Evolutionary conservation across 2,113 vertebrate genomes (phyloP), one percentile per base, ranked within the genome.

Genomic region (Carassius gibelio): DNA sequence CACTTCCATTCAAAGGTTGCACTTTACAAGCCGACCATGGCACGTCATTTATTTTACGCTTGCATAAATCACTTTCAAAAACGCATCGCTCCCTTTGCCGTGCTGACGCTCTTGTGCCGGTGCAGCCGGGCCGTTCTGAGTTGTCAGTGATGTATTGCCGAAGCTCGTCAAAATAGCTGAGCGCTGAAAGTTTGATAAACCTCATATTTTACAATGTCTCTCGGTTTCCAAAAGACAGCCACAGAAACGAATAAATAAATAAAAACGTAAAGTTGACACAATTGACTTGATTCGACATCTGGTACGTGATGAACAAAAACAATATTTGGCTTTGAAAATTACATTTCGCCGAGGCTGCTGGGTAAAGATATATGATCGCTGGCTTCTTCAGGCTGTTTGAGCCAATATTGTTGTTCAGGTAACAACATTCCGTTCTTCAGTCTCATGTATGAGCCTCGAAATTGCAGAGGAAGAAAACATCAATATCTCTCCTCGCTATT

Each of bases 231-330:
- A 91, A 88, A 91, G 88, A 88, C 84, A 91, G 90, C 88, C 90
- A 38, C 75, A 10, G 78, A 74, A 64, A 82, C 77, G 72, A 15
- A 81, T 36, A 84, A 77, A 84, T 21, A 86, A 75, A 78, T 89
- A 88, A 91, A 90, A 71, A 90, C 91, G 76, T 79, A 89, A 91
- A 91, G 75, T 62, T 90, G 87, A 89, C 85, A 85, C 92, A 87
- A 94, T 87, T 92, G 93, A 91, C 87, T 90, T 91, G 91, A 93
- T 93, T 89, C 93, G 94, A 92, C 95, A 97, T 96, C 95, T 97
- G 95, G 91, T 95, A 93, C 88, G 93, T 90, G 91, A 89, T 94
- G 93, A 95, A 94, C 93, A 94, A 96, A 95, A 92, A 95, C 94
- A 92, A 92, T 89, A 94, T 94, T 84, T 95, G 89, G 94, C 91